Conservation (phyloP, 2,113 vertebrate species). For the Brachirus orientalis region DNA sequence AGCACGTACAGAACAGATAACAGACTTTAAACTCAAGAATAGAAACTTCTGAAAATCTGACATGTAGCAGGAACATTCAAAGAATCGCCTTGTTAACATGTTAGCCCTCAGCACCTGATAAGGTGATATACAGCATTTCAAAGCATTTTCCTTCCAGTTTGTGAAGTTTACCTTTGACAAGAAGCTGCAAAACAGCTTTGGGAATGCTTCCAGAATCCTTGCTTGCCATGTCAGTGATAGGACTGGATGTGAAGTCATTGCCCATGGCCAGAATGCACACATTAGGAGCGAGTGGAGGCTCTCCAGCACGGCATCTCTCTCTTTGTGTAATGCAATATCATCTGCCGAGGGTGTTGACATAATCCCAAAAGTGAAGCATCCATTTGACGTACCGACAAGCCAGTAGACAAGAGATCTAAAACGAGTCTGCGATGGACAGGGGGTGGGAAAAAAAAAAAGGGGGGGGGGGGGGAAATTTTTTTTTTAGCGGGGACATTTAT, state of each 20-base stretch:
- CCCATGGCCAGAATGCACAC: conserved; percentile 63
- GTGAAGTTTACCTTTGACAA: conserved; percentile 69
- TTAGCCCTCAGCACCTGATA: conserved; percentile 44
- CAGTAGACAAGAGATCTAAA: conserved; percentile 44
- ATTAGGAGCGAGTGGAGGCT: conserved; percentile 57
- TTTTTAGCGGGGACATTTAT: too few relatives aligned
- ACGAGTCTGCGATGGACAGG: not conserved
- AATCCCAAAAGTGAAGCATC: conserved; percentile 61
- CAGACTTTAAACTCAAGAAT: conserved; percentile 32
- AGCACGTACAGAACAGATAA: conserved; percentile 16
- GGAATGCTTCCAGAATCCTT: conserved; percentile 52
- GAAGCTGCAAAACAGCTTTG: conserved; percentile 52
- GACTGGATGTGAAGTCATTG: conserved; percentile 62
- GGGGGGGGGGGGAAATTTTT: not conserved
- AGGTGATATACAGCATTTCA: conserved; percentile 40
- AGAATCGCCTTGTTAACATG: conserved; percentile 42
- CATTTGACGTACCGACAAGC: conserved; percentile 53
- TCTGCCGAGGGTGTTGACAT: conserved; percentile 64
- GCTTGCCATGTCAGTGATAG: conserved; percentile 56
- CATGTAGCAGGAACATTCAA: conserved; percentile 34
- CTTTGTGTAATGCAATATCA: conserved; percentile 64
- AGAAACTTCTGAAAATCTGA: conserved; percentile 46
- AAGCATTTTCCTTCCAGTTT: conserved; percentile 42
- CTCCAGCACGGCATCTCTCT: conserved; percentile 62
- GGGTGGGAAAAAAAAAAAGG: not conserved